Evolutionary conservation across 2,113 vertebrate genomes (phyloP).

Genomic region (Gymnogyps californianus): DNA sequence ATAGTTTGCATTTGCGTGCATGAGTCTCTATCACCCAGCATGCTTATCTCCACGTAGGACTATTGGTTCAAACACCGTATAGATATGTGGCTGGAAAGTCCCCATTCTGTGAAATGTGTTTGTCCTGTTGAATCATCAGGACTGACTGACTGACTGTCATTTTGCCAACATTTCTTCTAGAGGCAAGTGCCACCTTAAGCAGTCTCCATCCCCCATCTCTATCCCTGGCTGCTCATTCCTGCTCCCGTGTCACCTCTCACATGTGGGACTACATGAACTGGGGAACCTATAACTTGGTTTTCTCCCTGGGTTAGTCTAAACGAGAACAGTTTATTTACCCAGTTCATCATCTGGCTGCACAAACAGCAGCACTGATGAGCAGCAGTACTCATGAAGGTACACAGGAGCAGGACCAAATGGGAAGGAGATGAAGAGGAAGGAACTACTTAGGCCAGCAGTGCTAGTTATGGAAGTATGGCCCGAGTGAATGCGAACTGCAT

Average conservation of each 20-base stretch:
- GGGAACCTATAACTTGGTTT: not conserved
- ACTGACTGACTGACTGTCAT: not conserved
- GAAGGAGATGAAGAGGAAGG: not conserved
- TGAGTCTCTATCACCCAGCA: not conserved
- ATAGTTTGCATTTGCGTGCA: not conserved
- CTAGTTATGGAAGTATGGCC: not conserved
- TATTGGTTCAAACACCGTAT: not conserved
- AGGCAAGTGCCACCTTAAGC: not conserved
- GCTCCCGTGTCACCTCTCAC: not conserved
- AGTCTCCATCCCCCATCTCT: not conserved
- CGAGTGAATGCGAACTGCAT: not conserved
- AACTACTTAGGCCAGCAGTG: not conserved
- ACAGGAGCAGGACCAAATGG: not conserved
- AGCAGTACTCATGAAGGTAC: not conserved
- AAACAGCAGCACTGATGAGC: not conserved
- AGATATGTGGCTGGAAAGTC: not conserved
- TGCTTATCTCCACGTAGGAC: not conserved
- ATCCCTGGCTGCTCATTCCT: not conserved
- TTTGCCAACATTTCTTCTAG: not conserved
- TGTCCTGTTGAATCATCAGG: not conserved
- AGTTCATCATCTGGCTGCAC: not conserved
- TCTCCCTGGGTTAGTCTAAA: not conserved
- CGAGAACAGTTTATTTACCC: not conserved
- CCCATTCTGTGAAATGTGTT: not conserved
- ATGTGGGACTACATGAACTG: not conserved